Conservation (phyloP, 2,888 invertebrate genomes). For the Mimachlamys varia region DNA sequence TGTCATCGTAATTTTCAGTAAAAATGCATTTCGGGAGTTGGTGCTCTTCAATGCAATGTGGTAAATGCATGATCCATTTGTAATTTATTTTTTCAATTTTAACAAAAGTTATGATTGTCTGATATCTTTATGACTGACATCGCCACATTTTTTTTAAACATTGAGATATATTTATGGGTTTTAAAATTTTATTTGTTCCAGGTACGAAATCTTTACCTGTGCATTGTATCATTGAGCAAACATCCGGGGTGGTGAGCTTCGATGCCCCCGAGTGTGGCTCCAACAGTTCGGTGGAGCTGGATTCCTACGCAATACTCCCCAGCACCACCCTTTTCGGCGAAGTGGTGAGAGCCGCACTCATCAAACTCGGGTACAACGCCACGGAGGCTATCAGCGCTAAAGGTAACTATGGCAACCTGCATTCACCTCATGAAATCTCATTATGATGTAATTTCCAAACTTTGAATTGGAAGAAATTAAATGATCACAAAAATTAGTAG, state of each 20-base stretch:
- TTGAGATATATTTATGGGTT: no score
- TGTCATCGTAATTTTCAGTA: no score
- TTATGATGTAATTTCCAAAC: no score
- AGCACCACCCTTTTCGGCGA: conserved; percentile 94
- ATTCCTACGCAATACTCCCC: conserved; percentile 98
- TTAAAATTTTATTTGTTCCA: conserved; percentile 67
- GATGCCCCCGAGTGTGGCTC: conserved; percentile 62
- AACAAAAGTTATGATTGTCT: background rate
- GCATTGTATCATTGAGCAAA: conserved; percentile 95
- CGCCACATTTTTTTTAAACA: no score
- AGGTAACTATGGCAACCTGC: conserved; percentile 77
- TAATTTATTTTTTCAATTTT: background rate
- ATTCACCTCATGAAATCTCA: no score
- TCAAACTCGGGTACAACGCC: conserved; percentile 92
- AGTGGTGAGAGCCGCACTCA: conserved; percentile 94
- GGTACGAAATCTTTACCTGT: conserved; percentile 93
- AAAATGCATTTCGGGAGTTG: no score
- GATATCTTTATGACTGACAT: no score
- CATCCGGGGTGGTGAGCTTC: conserved; percentile 74
- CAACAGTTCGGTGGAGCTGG: conserved; percentile 90
- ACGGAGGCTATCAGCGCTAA: conserved; percentile 81
- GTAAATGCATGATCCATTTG: no score
- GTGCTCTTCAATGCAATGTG: no score
- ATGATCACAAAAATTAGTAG: no score
- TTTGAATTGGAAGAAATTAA: no score